Evolutionary conservation across 2,113 vertebrate genomes (phyloP), one percentile per base, ranked within the genome.

Genomic region (Blennius ocellaris): DNA sequence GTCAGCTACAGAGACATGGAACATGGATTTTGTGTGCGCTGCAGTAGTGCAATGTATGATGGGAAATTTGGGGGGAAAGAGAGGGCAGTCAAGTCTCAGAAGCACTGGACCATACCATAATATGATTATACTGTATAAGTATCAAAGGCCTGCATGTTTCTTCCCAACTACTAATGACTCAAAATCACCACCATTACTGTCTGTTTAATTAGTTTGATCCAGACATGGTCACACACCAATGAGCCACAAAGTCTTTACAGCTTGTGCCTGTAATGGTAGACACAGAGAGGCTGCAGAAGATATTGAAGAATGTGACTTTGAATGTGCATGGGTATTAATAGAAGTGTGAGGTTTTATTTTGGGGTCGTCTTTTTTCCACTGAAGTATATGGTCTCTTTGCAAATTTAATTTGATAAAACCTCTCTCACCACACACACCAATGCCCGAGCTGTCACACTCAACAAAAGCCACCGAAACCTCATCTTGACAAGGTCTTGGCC

Each of bases 151-250:
- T 60, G 10, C 67, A 80, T 59, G 74, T 72, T 76, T 80, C 55
- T 55, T 85, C 43, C 82, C 59, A 73, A 82, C 48, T 79, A 66
- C 76, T 85, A 91, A 89, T 88, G 82, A 80, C 51, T 86, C 66
- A 59, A 83, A 89, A 89, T 82, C 73, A 78, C 49, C 5, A 69
- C 82, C 68, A 89, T 90, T 78, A 85, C 56, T 66, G 80, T 75
- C 50, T 61, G 70, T 81, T 89, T 89, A 89, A 90, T 91, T 86
- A 88, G 82, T 71, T 62, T 64, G 45, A 82, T 70, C 17, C 58
- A 77, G 73, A 58, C 5, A 15, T 36, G 76, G 86, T 81, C 80
- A 85, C 76, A 83, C 79, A 69, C 41, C 72, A 81, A 38, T 40
- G 62, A 85, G 59, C 71, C 36, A 8, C 52, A 73, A 51, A 76